These are phyloP conservation scores for Pharmacophagus antenor DNA, from an alignment of 2,888 invertebrate species.

Conservation along the genomic window DNA sequence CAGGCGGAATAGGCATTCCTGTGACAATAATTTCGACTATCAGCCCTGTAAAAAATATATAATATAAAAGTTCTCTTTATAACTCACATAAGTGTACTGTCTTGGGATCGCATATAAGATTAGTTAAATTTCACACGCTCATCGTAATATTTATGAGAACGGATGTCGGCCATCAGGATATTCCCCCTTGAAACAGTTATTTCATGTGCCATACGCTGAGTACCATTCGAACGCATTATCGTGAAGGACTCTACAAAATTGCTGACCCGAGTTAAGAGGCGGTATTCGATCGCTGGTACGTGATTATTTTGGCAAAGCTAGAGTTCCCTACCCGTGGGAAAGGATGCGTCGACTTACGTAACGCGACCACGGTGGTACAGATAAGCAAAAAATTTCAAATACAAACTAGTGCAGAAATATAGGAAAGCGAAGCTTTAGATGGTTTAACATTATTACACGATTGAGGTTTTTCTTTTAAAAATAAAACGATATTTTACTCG, in stretches of 20 bases:
- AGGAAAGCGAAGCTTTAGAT: too few relatives aligned
- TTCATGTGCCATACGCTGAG: slow-evolving; percentile 28
- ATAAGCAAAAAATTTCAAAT: slow-evolving; percentile 9
- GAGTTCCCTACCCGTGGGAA: slow-evolving; percentile 55
- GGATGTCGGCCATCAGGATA: slow-evolving; percentile 58
- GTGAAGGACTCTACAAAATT: slow-evolving; percentile 35
- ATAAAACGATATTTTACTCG: too few relatives aligned
- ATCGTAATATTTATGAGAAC: slow-evolving; percentile 35
- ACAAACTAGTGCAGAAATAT: background rate
- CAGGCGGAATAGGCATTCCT: too few relatives aligned
- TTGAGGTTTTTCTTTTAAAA: too few relatives aligned
- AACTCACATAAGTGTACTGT: too few relatives aligned
- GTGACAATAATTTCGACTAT: too few relatives aligned
- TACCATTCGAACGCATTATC: slow-evolving; percentile 33
- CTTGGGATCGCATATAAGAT: too few relatives aligned
- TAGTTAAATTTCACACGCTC: slow-evolving; percentile 53
- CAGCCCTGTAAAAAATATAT: background rate
- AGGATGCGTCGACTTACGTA: slow-evolving; percentile 49
- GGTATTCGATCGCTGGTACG: slow-evolving; percentile 50
- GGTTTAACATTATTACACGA: too few relatives aligned
- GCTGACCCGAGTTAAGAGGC: slow-evolving; percentile 50
- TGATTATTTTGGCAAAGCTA: slow-evolving; percentile 59
- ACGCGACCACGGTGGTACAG: slow-evolving; percentile 27
- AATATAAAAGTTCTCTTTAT: too few relatives aligned
- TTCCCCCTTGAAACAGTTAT: slow-evolving; percentile 37